Evolutionary conservation across 2,888 invertebrate species (phyloP).

Genomic region (Trachelus iudaicus): DNA sequence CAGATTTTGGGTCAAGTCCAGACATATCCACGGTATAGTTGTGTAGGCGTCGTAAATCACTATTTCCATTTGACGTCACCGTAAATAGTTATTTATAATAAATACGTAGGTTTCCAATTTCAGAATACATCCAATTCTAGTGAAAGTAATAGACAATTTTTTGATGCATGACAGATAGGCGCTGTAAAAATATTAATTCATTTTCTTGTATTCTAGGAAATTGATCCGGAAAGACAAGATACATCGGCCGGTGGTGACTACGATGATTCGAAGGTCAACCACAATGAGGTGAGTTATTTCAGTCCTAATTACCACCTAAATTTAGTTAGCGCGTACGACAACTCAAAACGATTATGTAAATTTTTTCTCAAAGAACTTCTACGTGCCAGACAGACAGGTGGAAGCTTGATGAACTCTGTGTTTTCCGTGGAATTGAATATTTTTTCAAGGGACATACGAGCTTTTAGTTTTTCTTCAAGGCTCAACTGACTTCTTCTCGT

Average conservation of each 20-base stretch:
- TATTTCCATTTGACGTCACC: conserved; percentile 43
- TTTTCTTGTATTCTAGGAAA: conserved; percentile 69
- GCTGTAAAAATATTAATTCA: conserved; percentile 10
- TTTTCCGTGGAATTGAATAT: conserved; percentile 11
- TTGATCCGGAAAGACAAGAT: conserved; percentile 77
- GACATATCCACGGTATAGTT: conserved; percentile 9
- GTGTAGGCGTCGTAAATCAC: conserved; percentile 36
- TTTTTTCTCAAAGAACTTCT: conserved; percentile 5
- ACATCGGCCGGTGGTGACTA: conserved; percentile 57
- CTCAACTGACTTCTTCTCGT: background rate
- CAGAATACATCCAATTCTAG: background rate
- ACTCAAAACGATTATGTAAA: background rate
- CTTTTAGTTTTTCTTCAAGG: background rate
- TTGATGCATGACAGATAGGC: background rate
- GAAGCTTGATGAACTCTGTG: background rate
- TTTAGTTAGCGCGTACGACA: background rate
- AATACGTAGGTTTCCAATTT: conserved; percentile 24
- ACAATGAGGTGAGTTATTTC: conserved; percentile 56
- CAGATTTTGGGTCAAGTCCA: conserved; percentile 22
- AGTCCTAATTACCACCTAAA: background rate
- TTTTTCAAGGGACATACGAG: conserved; percentile 5
- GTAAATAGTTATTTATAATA: conserved; percentile 48
- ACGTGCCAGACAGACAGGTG: background rate
- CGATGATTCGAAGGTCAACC: conserved; percentile 60
- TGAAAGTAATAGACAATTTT: background rate